These are phyloP conservation scores for Ichneumon xanthorius DNA, from an alignment of 2,888 invertebrate genomes.

Conservation along the genomic window DNA sequence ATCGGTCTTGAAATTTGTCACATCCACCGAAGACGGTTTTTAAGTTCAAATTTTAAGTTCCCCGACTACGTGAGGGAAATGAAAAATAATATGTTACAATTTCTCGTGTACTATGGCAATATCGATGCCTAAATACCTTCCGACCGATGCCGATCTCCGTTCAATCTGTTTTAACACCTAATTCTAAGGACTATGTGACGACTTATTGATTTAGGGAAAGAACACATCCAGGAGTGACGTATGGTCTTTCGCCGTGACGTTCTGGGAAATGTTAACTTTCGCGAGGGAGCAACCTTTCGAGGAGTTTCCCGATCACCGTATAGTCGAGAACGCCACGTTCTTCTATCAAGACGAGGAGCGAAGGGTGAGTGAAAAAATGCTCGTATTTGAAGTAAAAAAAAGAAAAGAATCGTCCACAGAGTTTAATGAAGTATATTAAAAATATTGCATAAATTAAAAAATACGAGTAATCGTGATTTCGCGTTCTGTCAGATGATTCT, in stretches of 20 bases:
- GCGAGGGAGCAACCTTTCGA: conserved; percentile 94
- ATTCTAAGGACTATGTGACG: not conserved
- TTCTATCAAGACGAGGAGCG: conserved; percentile 91
- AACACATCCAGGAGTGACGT: conserved; percentile 94
- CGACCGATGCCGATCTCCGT: not conserved
- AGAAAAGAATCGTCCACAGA: not conserved
- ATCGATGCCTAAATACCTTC: not conserved
- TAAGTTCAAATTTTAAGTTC: not conserved
- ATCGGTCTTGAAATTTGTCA: conserved; percentile 16
- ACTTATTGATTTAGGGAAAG: conserved; percentile 88
- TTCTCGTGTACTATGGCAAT: not conserved
- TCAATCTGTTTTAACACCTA: not conserved
- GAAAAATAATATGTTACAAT: not conserved
- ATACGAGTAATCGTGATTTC: conserved; percentile 19
- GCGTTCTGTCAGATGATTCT: conserved; percentile 84
- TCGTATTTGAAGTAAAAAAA: not conserved
- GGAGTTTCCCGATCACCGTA: conserved; percentile 91
- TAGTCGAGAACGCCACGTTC: conserved; percentile 93
- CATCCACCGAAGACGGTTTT: not conserved
- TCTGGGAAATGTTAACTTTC: conserved; percentile 95
- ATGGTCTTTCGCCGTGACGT: conserved; percentile 94
- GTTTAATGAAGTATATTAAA: not conserved
- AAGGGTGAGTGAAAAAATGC: conserved; percentile 86
- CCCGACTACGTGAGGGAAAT: not conserved
- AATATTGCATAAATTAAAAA: not conserved